Evolutionary conservation across 2,888 invertebrate genomes (phyloP).

Genomic region (Nipponacmea schrenckii): DNA sequence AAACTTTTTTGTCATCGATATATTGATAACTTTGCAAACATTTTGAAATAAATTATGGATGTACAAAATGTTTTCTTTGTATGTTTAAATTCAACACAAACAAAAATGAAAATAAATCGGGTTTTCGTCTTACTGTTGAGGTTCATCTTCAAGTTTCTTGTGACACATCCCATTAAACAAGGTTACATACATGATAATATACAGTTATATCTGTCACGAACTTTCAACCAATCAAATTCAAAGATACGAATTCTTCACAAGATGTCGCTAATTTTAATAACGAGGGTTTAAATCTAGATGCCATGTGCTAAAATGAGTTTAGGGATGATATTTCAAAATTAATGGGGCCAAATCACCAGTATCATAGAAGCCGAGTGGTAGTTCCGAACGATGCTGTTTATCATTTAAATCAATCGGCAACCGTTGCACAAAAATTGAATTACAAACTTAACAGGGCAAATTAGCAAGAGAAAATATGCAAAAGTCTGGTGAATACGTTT

Average conservation of each 20-base stretch:
- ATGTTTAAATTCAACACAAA: too few species aligned
- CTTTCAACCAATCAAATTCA: background rate
- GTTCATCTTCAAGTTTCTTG: too few species aligned
- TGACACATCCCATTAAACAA: too few species aligned
- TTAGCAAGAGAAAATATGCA: background rate
- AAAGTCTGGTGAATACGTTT: background rate
- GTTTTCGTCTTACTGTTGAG: too few species aligned
- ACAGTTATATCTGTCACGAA: too few species aligned
- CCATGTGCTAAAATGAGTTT: conserved; percentile 1
- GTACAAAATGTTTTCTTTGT: too few species aligned
- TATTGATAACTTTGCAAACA: too few species aligned
- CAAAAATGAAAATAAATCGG: too few species aligned
- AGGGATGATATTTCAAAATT: conserved; percentile 4
- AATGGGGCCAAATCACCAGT: background rate
- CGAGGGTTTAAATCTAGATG: background rate
- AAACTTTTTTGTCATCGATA: too few species aligned
- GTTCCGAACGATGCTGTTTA: background rate
- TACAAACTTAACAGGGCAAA: background rate
- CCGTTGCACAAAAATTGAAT: background rate
- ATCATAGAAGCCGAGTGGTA: background rate
- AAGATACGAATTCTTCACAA: background rate
- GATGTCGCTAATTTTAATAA: conserved; percentile 4
- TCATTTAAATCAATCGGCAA: background rate
- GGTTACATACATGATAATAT: too few species aligned
- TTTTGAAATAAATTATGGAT: too few species aligned